Conservation (phyloP, 1,140 invertebrate species). For the Calycopis cecrops region DNA sequence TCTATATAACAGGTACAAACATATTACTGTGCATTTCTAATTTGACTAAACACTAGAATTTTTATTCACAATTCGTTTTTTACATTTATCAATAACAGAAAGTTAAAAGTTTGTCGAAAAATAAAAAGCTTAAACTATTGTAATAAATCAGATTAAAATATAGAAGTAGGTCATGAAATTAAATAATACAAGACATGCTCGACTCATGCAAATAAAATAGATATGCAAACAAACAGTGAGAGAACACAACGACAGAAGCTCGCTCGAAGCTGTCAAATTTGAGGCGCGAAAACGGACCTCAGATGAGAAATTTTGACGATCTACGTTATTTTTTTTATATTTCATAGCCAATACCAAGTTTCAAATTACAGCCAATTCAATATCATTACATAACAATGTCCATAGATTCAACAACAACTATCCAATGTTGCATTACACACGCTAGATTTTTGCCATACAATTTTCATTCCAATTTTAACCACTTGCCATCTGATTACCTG, state of each 20-base stretch:
- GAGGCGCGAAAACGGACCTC: too few relatives aligned
- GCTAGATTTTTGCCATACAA: conserved; percentile 69
- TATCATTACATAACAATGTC: conserved; percentile 29
- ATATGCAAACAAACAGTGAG: conserved; percentile 67
- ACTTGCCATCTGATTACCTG: conserved; percentile 77
- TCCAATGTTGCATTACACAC: conserved; percentile 53
- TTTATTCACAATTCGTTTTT: too few relatives aligned
- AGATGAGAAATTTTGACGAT: too few relatives aligned
- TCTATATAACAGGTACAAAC: too few relatives aligned
- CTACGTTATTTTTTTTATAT: conserved; percentile 17
- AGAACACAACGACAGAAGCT: conserved; percentile 66
- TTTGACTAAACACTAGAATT: too few relatives aligned
- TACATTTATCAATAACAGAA: conserved; percentile 26
- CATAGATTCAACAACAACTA: conserved; percentile 44
- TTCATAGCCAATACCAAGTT: conserved; percentile 55
- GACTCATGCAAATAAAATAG: conserved; percentile 68
- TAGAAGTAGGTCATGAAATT: conserved; percentile 33
- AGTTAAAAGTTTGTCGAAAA: too few relatives aligned
- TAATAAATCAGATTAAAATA: neutral
- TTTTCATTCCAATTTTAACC: conserved; percentile 66
- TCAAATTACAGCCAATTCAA: conserved; percentile 22
- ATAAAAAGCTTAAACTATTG: neutral
- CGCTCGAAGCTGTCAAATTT: conserved; percentile 41
- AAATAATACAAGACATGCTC: conserved; percentile 59
- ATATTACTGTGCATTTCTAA: too few relatives aligned